Base-by-base conservation (phyloP, 2,797 vertebrate species). In the Mycteria americana region DNA sequence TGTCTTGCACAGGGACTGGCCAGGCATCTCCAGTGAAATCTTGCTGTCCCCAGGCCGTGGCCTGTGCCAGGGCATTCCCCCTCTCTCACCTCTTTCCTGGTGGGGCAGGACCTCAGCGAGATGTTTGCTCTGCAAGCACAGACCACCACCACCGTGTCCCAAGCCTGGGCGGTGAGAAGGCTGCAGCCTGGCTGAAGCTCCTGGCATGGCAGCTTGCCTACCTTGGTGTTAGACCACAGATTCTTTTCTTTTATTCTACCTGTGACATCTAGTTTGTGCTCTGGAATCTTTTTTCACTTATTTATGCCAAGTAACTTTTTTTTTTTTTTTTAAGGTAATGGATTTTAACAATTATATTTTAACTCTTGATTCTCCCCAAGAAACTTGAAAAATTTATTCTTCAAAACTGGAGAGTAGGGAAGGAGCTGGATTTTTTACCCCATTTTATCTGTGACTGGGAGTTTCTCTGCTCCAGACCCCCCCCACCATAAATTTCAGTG, bases 181-280 rank as follows among this genome's bases (percentile, higher is more conserved):
- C 35, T 50, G 12, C 33, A 28, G 57, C 18, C 27, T 15, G 16
- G 1, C 22, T 10, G 21, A 7, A 18, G 22, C 14, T 46, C 27
- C 35, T 30, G 3, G 14, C 35, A 16, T 0, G 14, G 56, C 8
- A 9, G 24, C 12, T n/a, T 39, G 25, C 21, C 39, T 19, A 6
- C 4, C 18, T 33, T 5, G 0, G 1, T 4, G 21, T 8, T 9
- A n/a, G 11, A n/a, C 6, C 12, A 15, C 23, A 23, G 5, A 31
- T 25, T 8, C 14, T 10, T 62, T 6, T 14, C 11, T 9, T 48
- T 78, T 78, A 27, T 77, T 43, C 60, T 35, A 46, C 8, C 13
- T 2, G 4, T 18, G n/a, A 31, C 18, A 74, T 4, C n/a, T 37
- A 50, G 21, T 23, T 63, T 6, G 4, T 4, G 15, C 68, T 68